phyloP scores from a whole-genome alignment of 2,888 invertebrate genomes.

The Erynnis tages region DNA sequence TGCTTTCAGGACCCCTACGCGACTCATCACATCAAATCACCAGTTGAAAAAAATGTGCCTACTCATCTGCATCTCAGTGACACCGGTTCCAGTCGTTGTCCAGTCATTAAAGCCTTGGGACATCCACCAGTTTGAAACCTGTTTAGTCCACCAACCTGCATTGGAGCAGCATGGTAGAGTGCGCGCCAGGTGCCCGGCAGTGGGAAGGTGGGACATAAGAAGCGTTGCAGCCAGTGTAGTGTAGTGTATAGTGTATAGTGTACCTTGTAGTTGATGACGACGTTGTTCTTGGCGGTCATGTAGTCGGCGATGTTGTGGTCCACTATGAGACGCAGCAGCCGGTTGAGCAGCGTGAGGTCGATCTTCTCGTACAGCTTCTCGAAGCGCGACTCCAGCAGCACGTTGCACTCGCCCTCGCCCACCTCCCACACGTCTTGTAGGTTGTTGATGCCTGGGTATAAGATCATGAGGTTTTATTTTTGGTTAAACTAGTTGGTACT shows the following conservation, averaged over 20 bases:
- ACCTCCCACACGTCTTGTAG: constrained; percentile 99
- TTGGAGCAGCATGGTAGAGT: no score
- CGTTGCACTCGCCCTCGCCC: constrained; percentile 98
- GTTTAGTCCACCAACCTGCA: no score
- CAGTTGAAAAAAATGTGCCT: no score
- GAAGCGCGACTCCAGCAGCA: constrained; percentile 96
- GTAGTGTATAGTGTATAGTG: no score
- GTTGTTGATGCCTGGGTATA: constrained; percentile 91
- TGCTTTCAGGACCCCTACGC: constrained; percentile 81
- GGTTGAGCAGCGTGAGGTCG: constrained; percentile 97
- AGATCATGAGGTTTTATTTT: background rate
- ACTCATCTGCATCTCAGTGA: no score
- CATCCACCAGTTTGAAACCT: no score
- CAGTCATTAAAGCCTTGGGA: no score
- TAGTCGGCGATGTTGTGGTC: constrained; percentile 99
- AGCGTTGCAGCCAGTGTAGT: no score
- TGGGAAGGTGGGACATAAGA: no score
- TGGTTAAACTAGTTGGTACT: no score
- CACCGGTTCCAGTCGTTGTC: no score
- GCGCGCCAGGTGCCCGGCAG: no score
- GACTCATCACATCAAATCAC: constrained; percentile 57
- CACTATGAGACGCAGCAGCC: constrained; percentile 96
- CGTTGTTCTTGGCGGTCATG: constrained; percentile 99
- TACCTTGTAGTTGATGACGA: constrained; percentile 99
- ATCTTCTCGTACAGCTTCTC: constrained; percentile 99